These are phyloP conservation scores for Adineta ricciae DNA, from an alignment of 2,888 invertebrate genomes.

Conservation along the genomic window DNA sequence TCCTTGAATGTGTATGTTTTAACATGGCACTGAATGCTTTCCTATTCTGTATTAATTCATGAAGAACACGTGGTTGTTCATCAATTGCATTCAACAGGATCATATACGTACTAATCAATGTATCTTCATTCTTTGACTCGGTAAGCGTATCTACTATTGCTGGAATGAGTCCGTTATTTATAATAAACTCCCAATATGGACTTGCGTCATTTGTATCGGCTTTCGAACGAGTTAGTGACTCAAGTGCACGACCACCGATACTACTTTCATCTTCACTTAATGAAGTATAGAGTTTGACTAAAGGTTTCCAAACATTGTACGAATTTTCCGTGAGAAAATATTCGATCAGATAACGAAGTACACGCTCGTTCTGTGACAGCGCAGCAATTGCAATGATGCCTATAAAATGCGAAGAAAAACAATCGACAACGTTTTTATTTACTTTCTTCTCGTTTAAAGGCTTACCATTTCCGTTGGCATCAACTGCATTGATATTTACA, in stretches of 20 bases:
- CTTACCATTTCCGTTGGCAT: neutral
- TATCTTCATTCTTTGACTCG: slow-evolving; percentile 1
- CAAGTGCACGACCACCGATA: neutral
- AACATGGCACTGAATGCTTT: neutral
- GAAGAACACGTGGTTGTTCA: neutral
- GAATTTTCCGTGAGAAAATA: neutral
- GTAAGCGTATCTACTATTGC: neutral
- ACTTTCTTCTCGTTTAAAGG: too few species aligned
- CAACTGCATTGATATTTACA: neutral
- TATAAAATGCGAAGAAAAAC: neutral
- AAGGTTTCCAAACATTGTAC: slow-evolving; percentile 8
- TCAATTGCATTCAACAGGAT: neutral
- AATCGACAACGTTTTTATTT: too few species aligned
- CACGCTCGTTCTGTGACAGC: slow-evolving; percentile 4
- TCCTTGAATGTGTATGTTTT: neutral
- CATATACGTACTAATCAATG: neutral
- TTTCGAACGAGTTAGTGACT: neutral
- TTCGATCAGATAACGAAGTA: neutral
- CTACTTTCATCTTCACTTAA: neutral
- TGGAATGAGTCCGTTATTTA: neutral
- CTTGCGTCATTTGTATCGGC: neutral
- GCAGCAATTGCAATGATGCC: neutral
- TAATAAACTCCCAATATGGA: neutral
- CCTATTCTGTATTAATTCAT: neutral
- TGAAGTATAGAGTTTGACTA: neutral